Conservation (phyloP, 2,797 vertebrate species). For the Pelobates cultripes region DNA sequence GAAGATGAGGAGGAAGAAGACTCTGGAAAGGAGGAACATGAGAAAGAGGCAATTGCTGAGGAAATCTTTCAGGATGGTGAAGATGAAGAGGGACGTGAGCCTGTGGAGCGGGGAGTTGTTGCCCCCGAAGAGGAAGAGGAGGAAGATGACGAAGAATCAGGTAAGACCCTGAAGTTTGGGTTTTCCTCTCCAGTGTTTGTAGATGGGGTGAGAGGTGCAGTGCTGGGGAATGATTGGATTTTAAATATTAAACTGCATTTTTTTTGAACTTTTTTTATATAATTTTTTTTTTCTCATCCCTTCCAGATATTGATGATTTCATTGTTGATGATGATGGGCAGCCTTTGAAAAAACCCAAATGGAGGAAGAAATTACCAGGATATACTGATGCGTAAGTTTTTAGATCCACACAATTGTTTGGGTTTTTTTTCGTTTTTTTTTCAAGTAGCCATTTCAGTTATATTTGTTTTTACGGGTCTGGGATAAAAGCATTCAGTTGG, state of each 20-base stretch:
- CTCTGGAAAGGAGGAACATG: conserved; percentile 78
- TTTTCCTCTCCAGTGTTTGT: not conserved
- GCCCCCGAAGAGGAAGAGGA: conserved; percentile 84
- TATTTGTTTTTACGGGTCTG: not conserved
- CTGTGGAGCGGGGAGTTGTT: conserved; percentile 79
- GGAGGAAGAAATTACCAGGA: conserved; percentile 93
- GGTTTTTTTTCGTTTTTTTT: too few relatives aligned
- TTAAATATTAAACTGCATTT: not conserved
- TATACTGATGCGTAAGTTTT: conserved; percentile 96
- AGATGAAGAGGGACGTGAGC: conserved; percentile 89
- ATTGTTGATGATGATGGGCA: conserved; percentile 99
- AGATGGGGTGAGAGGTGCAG: not conserved
- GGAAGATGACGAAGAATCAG: conserved; percentile 93
- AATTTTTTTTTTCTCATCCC: conserved; percentile 6
- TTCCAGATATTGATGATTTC: conserved; percentile 94
- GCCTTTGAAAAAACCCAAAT: conserved; percentile 93
- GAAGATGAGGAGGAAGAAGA: conserved; percentile 94
- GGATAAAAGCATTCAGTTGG: too few relatives aligned
- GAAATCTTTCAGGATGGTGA: conserved; percentile 94
- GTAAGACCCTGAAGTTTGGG: conserved; percentile 64
- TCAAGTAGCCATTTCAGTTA: too few relatives aligned
- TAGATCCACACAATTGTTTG: not conserved
- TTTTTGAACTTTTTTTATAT: not conserved
- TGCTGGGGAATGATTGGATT: too few relatives aligned
- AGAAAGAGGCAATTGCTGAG: conserved; percentile 93